Base-by-base conservation (phyloP, 2,888 invertebrate genomes). In the Cheilosia scutellata region DNA sequence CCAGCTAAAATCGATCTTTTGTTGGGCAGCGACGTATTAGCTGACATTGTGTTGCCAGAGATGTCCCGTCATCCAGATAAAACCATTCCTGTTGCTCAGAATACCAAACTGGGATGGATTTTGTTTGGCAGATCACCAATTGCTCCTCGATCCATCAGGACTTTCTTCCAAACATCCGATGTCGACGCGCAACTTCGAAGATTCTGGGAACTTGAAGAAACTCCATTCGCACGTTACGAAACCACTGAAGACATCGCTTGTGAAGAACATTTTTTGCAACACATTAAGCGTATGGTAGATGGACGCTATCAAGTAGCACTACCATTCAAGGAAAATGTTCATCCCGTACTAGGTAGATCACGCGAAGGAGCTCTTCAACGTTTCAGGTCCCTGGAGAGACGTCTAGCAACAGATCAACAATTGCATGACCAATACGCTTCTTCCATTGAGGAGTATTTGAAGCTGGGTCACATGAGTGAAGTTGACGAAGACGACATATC, bases 351-450 rank as follows among this genome's bases (percentile, higher is more conserved):
- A 29, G 55, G 74, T 25, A 42, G 33, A 33, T 65, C 75, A 13
- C n/a, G 37, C 1, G 44, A 65, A 57, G 57, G 75, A 37, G 77
- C 68, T 37, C 13, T 77, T 44, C 57, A 42, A 47, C 77, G 49
- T 2, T 62, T 75, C 47, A 62, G 37, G 62, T 33, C 27, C 20
- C 16, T 72, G 20, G 62, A 72, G 20, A 31, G 51, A 16, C 72
- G 63, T 53, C 42, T 74, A 2, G 49, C 53, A 11, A 55, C 44
- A 6, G 44, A 62, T 60, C 57, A 25, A 29, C 31, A 63, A 27
- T 58, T 55, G 6, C 42, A 42, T 27, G 25, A 29, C 27, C 58
- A 66, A 63, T 66, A 76, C 53, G 7, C 49, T 44, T 27, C 49
- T 25, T 66, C 20, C 37, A 53, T 76, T 4, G 58, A 60, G 6